Conservation (phyloP, 2,113 vertebrate genomes). For the Heptranchias perlo region DNA sequence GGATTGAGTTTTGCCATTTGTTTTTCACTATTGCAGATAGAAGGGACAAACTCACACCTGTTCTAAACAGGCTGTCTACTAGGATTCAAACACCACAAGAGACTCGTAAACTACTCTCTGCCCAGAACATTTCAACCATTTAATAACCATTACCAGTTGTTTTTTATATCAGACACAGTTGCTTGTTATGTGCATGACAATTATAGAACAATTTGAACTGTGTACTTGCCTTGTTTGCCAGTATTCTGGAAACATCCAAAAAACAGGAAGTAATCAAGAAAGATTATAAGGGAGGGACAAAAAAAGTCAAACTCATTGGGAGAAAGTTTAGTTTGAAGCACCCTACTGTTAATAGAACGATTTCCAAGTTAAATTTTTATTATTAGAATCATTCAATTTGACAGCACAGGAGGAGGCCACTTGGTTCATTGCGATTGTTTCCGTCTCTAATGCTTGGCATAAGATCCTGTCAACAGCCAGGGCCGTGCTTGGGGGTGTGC, state of each 20-base stretch:
- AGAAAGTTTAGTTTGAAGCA: neutral
- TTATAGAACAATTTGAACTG: neutral
- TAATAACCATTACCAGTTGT: neutral
- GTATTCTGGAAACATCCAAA: neutral
- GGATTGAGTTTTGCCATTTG: neutral
- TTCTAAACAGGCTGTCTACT: neutral
- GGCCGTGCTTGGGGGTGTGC: neutral
- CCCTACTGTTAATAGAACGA: neutral
- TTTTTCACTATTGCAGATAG: neutral
- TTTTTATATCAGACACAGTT: neutral
- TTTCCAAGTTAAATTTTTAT: neutral
- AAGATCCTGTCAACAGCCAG: neutral
- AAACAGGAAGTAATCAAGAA: conserved; percentile 29
- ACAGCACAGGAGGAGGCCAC: neutral
- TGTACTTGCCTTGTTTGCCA: conserved; percentile 32
- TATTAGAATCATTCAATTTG: neutral
- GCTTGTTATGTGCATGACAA: neutral
- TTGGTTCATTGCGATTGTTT: neutral
- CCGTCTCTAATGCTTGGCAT: neutral
- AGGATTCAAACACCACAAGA: neutral
- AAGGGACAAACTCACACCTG: neutral
- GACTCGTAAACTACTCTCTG: neutral
- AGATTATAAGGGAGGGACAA: conserved; percentile 22
- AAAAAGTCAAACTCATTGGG: neutral
- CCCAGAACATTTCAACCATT: neutral